These are phyloP conservation scores for Callaeas wilsoni DNA, from an alignment of 2,113 vertebrate species.

Conservation along the genomic window DNA sequence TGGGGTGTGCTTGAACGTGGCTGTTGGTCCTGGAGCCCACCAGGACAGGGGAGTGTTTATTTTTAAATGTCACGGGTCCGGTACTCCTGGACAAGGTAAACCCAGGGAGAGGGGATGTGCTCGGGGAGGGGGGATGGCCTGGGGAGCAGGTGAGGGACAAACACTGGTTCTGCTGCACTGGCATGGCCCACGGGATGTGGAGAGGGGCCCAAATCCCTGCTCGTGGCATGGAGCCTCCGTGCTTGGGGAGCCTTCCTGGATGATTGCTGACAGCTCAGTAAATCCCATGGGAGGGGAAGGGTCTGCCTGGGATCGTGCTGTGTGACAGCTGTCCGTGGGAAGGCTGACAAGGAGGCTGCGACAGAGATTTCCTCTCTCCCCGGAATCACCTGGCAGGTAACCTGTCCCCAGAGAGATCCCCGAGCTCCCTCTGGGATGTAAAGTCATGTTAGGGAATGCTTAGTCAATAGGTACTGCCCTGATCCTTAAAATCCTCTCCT, in stretches of 20 bases:
- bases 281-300: background rate
- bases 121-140: background rate
- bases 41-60: background rate
- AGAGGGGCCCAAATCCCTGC: background rate
- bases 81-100: background rate
- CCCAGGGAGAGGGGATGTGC: background rate
- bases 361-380: background rate
- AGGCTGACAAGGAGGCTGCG: background rate
- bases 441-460: background rate
- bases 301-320: background rate
- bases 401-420: background rate
- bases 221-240: rapidly evolving
- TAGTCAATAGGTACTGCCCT: background rate
- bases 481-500: background rate
- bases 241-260: rapidly evolving
- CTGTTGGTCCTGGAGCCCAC: background rate
- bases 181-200: background rate
- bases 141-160: background rate
- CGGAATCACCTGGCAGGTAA: background rate
- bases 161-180: rapidly evolving
- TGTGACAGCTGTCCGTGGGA: background rate
- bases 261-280: background rate
- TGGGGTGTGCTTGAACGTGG: background rate
- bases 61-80: background rate
- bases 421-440: background rate